Evolutionary conservation across 2,113 vertebrate species (phyloP).

Genomic region (Ramphastos sulfuratus): DNA sequence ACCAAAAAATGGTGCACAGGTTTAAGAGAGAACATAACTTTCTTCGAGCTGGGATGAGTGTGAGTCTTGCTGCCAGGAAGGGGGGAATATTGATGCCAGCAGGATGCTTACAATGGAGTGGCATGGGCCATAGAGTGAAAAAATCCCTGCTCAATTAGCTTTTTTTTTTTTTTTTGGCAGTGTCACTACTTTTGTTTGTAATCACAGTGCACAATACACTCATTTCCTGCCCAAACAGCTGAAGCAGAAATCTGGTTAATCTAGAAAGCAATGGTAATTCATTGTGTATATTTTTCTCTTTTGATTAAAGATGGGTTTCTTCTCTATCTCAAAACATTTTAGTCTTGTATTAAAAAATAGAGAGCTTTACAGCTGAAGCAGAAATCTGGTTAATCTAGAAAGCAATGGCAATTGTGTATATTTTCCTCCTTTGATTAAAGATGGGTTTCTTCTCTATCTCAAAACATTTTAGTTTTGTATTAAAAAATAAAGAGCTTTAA

Average conservation of each 20-base stretch:
- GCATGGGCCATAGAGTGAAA: neutral
- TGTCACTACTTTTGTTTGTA: neutral
- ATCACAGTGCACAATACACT: neutral
- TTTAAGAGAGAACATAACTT: neutral
- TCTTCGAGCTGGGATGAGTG: neutral
- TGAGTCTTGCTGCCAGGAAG: neutral
- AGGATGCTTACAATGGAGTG: neutral
- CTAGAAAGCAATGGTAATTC: neutral
- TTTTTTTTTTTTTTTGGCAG: neutral
- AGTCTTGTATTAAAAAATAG: neutral
- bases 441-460: neutral
- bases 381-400: neutral
- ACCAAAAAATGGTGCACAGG: neutral
- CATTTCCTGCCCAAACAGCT: neutral
- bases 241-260: neutral
- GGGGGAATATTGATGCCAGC: neutral
- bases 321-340: neutral
- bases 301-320: neutral
- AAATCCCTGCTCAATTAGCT: neutral
- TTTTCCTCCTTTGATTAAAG: neutral
- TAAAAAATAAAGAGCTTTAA: neutral
- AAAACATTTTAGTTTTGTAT: neutral
- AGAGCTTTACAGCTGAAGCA: neutral
- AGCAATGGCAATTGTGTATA: rapidly evolving
- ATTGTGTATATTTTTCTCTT: neutral